Conservation (phyloP, 2,888 invertebrate genomes). For the Calameuta idolon region DNA sequence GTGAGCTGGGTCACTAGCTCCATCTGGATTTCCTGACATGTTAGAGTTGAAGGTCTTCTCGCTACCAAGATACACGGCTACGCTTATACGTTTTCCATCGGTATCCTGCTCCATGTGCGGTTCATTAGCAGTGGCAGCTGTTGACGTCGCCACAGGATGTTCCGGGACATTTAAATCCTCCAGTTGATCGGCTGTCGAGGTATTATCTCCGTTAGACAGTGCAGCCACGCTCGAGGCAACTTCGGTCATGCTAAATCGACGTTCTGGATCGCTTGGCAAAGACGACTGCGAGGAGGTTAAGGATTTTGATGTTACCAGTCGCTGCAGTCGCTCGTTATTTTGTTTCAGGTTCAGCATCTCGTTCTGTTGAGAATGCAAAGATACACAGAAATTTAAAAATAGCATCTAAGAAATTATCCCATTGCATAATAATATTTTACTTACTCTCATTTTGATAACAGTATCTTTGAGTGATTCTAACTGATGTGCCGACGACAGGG, state of each 20-base stretch:
- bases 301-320: conserved; percentile 77
- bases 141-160: conserved; percentile 47
- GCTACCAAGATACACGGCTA: conserved; percentile 87
- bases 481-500: conserved; percentile 96
- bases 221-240: conserved; percentile 59
- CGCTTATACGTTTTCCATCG: conserved; percentile 88
- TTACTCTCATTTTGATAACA: conserved; percentile 95
- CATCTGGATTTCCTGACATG: conserved; percentile 64
- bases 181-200: conserved; percentile 49
- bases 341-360: conserved; percentile 97
- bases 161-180: conserved; percentile 57
- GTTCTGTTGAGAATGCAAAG: conserved; percentile 70
- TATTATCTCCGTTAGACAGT: conserved; percentile 55
- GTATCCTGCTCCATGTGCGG: conserved; percentile 70
- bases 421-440: conserved; percentile 43
- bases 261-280: conserved; percentile 63
- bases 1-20: conserved; percentile 61
- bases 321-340: conserved; percentile 94
- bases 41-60: conserved; percentile 73
- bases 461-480: conserved; percentile 96
- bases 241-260: conserved; percentile 67
- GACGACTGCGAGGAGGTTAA: conserved; percentile 71
- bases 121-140: conserved; percentile 45
- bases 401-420: not conserved
- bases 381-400: not conserved